phyloP scores from a whole-genome alignment of 2,113 vertebrate species.

The Saccopteryx leptura region DNA sequence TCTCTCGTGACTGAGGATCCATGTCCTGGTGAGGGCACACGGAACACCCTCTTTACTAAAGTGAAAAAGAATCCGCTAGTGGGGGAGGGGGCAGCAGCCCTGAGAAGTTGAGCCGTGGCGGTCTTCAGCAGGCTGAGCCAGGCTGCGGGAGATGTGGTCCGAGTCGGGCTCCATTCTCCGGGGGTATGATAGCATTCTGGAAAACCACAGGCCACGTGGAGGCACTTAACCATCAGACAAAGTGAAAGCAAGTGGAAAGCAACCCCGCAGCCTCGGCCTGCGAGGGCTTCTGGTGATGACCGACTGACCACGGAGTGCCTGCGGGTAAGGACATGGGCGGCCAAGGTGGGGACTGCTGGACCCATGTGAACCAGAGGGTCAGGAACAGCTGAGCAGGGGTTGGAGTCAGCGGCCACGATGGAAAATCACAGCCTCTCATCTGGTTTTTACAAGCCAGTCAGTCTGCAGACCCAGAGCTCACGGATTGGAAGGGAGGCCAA shows the following conservation, averaged over 20 bases:
- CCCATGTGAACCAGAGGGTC: not conserved
- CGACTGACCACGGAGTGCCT: not conserved
- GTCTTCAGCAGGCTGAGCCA: not conserved
- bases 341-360: rapidly evolving
- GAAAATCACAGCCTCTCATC: not conserved
- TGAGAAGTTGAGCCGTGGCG: not conserved
- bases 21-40: not conserved
- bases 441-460: not conserved
- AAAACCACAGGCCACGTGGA: not conserved
- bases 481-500: not conserved
- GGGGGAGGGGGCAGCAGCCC: too few relatives aligned
- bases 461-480: not conserved
- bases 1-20: not conserved
- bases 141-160: not conserved
- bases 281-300: too few relatives aligned
- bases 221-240: not conserved
- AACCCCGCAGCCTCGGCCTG: not conserved
- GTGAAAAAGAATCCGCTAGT: not conserved
- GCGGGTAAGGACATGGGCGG: not conserved
- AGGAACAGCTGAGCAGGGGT: not conserved
- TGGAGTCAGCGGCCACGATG: not conserved
- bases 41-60: not conserved
- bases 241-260: not conserved
- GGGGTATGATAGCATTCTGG: not conserved
- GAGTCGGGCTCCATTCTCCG: not conserved